Conservation (phyloP, 2,113 vertebrate species). For the Cnemophilus loriae region DNA sequence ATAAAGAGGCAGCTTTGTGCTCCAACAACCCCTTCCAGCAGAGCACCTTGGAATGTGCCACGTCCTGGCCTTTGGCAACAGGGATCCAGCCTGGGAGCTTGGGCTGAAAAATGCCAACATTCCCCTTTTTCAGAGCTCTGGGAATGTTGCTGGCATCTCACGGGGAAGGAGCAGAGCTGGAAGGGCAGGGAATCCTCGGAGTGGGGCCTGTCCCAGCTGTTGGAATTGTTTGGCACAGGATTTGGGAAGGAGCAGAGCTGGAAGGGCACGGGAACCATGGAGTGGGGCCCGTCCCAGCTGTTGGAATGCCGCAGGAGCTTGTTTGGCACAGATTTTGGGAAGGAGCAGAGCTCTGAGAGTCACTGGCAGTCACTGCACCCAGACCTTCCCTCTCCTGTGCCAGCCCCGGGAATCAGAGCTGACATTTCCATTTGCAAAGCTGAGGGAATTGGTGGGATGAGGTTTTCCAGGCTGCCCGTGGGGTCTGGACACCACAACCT, state of each 20-base stretch:
- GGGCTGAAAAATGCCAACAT: neutral
- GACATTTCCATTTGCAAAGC: neutral
- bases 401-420: neutral
- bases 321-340: neutral
- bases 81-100: neutral
- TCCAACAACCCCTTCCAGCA: neutral
- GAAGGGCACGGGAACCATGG: too few relatives aligned
- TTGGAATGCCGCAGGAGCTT: too few relatives aligned
- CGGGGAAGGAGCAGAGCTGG: neutral
- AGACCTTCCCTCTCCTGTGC: neutral
- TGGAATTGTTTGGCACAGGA: neutral
- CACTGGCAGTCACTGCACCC: neutral
- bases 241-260: neutral
- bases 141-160: neutral
- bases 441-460: accelerated
- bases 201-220: neutral
- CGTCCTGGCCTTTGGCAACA: neutral
- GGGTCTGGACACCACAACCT: neutral
- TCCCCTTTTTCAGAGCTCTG: neutral
- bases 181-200: accelerated
- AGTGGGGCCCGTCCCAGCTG: too few relatives aligned
- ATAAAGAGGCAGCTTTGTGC: neutral
- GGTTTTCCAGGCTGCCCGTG: neutral
- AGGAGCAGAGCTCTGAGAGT: neutral
- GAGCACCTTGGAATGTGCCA: neutral